Conservation (phyloP, 2,113 vertebrate genomes). For the Craseonycteris thonglongyai region DNA sequence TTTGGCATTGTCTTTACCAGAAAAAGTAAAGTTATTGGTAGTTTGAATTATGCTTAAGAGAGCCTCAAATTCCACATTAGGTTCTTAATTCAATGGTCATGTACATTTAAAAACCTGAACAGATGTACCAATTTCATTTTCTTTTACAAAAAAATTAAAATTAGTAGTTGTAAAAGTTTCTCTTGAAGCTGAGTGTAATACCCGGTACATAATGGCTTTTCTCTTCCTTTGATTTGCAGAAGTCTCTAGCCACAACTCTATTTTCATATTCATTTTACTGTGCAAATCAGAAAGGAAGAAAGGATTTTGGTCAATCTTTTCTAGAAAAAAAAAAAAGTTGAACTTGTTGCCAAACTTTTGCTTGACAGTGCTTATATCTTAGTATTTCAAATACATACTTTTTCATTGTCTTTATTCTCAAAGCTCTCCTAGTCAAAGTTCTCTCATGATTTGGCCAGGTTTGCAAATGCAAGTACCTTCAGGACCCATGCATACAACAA, state of each 20-base stretch:
- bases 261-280: not conserved
- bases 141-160: not conserved
- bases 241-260: not conserved
- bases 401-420: not conserved
- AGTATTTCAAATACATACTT: not conserved
- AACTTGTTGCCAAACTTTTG: not conserved
- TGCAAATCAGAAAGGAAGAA: not conserved
- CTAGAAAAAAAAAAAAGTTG: not conserved
- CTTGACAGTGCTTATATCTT: not conserved
- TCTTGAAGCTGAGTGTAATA: not conserved
- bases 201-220: not conserved
- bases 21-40: not conserved
- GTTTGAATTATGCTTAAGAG: not conserved
- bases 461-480: not conserved
- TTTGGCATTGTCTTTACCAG: not conserved
- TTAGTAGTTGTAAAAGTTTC: not conserved
- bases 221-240: not conserved
- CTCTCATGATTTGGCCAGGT: not conserved
- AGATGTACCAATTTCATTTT: not conserved
- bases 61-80: not conserved
- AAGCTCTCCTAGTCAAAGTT: not conserved
- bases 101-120: not conserved
- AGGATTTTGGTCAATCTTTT: not conserved
- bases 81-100: not conserved
- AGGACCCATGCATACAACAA: not conserved